Conservation (phyloP, 2,888 invertebrate genomes). For the Drosophila quinaria region DNA sequence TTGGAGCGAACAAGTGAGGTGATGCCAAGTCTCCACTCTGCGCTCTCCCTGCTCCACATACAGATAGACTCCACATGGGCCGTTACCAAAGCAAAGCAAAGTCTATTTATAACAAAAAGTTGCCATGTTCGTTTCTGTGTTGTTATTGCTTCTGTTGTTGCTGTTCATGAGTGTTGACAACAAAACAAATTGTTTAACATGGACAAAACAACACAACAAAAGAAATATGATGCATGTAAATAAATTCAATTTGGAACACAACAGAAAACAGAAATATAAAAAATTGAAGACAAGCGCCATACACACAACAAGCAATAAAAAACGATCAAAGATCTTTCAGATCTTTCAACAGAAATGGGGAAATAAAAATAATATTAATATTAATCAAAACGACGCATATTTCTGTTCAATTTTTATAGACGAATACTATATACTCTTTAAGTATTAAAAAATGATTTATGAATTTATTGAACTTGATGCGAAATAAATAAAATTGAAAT, state of each 20-base stretch:
- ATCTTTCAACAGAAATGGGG: conserved; percentile 55
- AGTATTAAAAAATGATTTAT: background rate
- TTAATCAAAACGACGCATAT: conserved; percentile 28
- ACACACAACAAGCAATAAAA: conserved; percentile 31
- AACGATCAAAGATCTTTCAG: conserved; percentile 48
- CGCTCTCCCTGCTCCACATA: background rate
- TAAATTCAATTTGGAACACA: conserved; percentile 71
- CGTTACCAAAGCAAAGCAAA: conserved; percentile 41
- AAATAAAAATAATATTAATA: conserved; percentile 66
- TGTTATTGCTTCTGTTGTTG: conserved; percentile 38
- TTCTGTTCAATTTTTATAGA: background rate
- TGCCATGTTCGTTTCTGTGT: conserved; percentile 51
- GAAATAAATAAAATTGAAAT: background rate
- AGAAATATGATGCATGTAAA: conserved; percentile 82
- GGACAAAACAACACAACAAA: conserved; percentile 60
- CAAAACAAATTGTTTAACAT: conserved; percentile 80
- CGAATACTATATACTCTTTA: conserved; percentile 34
- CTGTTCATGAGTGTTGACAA: conserved; percentile 70
- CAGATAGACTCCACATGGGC: conserved; percentile 24
- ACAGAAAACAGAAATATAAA: conserved; percentile 41
- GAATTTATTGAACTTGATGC: background rate
- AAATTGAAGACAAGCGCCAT: conserved; percentile 53
- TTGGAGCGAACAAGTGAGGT: background rate
- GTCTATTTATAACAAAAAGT: conserved; percentile 64
- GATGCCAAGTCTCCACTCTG: conserved; percentile 9